phyloP scores from a whole-genome alignment of 2,888 invertebrate species.

The Frankliniella intonsa region DNA sequence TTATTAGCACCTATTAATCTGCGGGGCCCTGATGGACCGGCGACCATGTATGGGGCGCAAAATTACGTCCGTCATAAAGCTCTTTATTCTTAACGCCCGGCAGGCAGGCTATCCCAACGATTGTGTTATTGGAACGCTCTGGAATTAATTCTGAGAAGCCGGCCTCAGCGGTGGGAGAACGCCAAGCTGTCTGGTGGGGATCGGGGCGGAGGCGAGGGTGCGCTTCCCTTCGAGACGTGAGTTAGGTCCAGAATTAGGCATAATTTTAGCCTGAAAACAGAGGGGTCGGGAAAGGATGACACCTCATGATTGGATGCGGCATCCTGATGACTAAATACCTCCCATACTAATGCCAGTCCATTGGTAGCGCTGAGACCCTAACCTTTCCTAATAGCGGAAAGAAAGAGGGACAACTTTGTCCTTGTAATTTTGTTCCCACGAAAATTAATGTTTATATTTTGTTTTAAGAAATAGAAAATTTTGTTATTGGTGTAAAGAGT shows the following conservation, averaged over 20 bases:
- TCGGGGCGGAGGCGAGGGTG: not conserved
- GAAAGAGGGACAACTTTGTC: too few species aligned
- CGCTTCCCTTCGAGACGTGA: too few species aligned
- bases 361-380: too few species aligned
- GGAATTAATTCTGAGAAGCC: slow-evolving; percentile 20
- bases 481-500: too few species aligned
- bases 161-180: not conserved
- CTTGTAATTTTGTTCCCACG: too few species aligned
- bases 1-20: slow-evolving; percentile 19
- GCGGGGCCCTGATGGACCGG: not conserved
- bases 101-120: not conserved
- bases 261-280: not conserved
- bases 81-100: not conserved
- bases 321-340: too few species aligned
- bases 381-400: too few species aligned
- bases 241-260: not conserved
- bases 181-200: not conserved
- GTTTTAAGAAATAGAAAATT: too few species aligned
- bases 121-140: not conserved
- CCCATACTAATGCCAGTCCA: too few species aligned
- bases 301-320: not conserved
- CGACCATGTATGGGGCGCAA: slow-evolving; percentile 9
- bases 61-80: slow-evolving; percentile 1
- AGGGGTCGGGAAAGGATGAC: not conserved
- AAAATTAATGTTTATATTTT: too few species aligned